Conservation (phyloP, 2,888 invertebrate genomes). For the Dicyrtomina minuta region DNA sequence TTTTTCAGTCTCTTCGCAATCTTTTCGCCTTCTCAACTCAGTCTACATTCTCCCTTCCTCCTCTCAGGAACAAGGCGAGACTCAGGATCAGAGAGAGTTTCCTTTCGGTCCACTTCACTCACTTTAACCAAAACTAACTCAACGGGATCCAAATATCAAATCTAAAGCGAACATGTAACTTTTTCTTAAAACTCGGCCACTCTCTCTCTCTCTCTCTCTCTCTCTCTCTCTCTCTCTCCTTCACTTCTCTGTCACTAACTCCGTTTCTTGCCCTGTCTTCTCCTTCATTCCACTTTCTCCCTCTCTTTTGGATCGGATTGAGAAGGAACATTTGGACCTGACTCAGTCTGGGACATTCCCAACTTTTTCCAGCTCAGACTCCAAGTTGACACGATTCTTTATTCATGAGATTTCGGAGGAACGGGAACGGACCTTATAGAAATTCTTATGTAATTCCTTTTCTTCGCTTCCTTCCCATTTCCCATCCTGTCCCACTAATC, state of each 20-base stretch:
- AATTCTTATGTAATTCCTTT: not conserved
- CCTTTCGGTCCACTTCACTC: too few relatives aligned
- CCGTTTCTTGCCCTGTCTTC: not conserved
- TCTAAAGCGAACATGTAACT: too few relatives aligned
- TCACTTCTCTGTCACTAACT: not conserved
- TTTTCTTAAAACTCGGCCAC: too few relatives aligned
- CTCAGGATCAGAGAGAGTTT: too few relatives aligned
- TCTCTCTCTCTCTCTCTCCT: not conserved
- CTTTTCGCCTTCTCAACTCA: too few relatives aligned
- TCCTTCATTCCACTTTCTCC: not conserved
- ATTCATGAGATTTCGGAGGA: slow-evolving; percentile 4
- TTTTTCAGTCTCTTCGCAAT: too few relatives aligned
- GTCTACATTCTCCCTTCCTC: too few relatives aligned
- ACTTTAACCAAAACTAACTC: too few relatives aligned
- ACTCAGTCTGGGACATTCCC: slow-evolving; percentile 4
- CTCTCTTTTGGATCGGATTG: not conserved
- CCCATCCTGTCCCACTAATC: not conserved
- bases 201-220: too few relatives aligned
- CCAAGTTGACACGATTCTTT: slow-evolving; percentile 5
- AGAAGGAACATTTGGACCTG: not conserved
- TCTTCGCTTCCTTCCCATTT: not conserved
- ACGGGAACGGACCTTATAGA: not conserved
- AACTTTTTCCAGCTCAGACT: slow-evolving; percentile 4
- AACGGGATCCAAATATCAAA: too few relatives aligned
- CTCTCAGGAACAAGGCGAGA: too few relatives aligned